Percentiles rank a stretch among this genome's conserved stretches.
Conservation (phyloP, 2,888 invertebrate species). For the Drosophila anomelani region DNA sequence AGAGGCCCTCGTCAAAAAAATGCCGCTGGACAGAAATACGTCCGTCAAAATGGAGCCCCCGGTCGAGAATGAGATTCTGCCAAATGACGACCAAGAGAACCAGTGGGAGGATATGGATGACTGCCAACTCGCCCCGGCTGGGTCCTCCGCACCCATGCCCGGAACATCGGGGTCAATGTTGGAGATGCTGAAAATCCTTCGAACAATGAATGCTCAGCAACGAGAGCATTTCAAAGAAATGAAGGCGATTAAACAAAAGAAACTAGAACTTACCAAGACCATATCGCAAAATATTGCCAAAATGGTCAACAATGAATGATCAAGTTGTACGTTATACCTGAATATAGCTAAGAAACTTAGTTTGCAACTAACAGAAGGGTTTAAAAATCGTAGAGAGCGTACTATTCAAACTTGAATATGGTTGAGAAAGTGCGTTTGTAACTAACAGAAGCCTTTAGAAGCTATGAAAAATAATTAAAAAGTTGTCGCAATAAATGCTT, state of each 20-base stretch:
- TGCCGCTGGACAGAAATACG: neutral
- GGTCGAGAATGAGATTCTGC: neutral
- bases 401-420: neutral
- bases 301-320: neutral
- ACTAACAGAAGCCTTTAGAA: neutral
- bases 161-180: neutral
- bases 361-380: neutral
- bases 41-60: neutral
- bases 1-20: neutral
- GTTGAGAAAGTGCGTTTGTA: neutral
- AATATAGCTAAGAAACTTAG: neutral
- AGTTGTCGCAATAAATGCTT: too few species aligned
- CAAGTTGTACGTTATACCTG: neutral
- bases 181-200: neutral
- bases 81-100: neutral
- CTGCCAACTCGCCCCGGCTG: neutral
- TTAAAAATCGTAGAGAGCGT: neutral
- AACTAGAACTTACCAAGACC: neutral
- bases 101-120: neutral
- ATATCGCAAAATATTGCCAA: constrained; percentile 1
- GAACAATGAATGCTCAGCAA: neutral
- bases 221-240: neutral
- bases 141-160: neutral
- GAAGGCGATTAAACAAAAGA: neutral
- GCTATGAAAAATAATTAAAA: neutral